Evolutionary conservation across 2,113 vertebrate species (phyloP).

Genomic region (Melanerpes aurifrons): DNA sequence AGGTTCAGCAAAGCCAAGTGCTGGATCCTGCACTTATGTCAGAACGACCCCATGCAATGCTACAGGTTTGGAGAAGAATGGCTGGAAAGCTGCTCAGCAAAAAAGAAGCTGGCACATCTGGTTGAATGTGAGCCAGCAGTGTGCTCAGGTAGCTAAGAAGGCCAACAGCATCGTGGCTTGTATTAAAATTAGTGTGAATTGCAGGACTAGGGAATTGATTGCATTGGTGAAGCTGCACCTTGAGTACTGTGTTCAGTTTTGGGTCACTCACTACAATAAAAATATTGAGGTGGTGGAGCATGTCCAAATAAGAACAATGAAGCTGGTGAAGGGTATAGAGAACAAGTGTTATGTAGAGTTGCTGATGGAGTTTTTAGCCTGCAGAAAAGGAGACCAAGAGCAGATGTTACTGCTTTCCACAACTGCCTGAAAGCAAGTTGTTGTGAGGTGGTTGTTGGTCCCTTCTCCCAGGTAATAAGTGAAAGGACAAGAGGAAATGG

Average conservation of each 20-base stretch:
- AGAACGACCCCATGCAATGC: accelerated
- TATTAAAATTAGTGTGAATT: background rate
- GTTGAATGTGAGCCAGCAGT: background rate
- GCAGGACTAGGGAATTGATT: background rate
- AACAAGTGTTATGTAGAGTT: accelerated
- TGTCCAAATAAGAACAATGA: background rate
- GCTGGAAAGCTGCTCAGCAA: background rate
- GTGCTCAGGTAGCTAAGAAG: background rate
- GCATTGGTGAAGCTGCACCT: background rate
- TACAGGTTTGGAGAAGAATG: background rate
- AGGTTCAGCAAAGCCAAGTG: background rate
- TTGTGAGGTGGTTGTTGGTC: background rate
- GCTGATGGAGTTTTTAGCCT: background rate
- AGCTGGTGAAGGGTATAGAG: background rate
- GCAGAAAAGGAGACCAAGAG: background rate
- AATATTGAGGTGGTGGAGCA: background rate
- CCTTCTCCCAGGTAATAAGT: background rate
- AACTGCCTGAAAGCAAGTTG: background rate
- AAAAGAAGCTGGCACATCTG: background rate
- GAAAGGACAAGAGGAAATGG: background rate
- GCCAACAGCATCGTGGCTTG: background rate
- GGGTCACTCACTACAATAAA: background rate
- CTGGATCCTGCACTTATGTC: background rate
- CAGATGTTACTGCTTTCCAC: background rate
- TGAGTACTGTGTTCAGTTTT: background rate